Conservation (phyloP, 1,140 invertebrate genomes). For the Nomia melanderi region DNA sequence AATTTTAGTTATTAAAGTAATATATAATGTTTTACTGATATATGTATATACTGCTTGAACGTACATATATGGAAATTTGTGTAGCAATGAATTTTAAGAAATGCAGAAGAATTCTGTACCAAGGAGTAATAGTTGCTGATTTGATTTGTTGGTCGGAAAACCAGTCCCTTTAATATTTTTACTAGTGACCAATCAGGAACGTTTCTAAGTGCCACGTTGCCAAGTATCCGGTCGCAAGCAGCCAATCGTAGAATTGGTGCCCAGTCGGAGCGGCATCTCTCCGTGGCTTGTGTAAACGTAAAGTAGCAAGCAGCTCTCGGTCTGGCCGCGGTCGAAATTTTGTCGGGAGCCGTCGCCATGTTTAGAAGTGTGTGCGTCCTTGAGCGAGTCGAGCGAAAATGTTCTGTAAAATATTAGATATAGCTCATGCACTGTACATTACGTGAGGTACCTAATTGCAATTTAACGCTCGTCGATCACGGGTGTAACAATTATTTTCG, state of each 20-base stretch:
- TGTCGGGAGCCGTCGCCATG: conserved; percentile 81
- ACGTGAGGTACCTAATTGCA: conserved; percentile 82
- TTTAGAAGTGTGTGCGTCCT: conserved; percentile 82
- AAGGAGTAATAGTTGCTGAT: conserved; percentile 62
- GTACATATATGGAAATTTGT: no score
- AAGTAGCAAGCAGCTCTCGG: conserved; percentile 44
- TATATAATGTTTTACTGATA: background rate
- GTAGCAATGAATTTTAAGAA: conserved; percentile 1
- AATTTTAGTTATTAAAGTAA: background rate
- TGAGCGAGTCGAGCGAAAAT: conserved; percentile 80
- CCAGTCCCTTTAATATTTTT: conserved; percentile 53
- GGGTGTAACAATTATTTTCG: conserved; percentile 76
- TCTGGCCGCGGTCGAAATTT: conserved; percentile 60
- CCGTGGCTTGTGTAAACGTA: conserved; percentile 43
- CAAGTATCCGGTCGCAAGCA: conserved; percentile 37
- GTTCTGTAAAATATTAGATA: conserved; percentile 79
- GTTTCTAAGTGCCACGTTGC: conserved; percentile 64
- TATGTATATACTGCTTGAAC: background rate
- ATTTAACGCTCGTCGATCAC: conserved; percentile 73
- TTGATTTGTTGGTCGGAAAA: conserved; percentile 60
- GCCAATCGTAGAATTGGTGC: conserved; percentile 55
- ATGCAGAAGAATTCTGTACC: conserved; percentile 18
- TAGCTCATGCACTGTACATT: conserved; percentile 79
- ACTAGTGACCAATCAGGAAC: conserved; percentile 57
- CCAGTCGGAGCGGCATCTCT: conserved; percentile 66